Evolutionary conservation across 2,888 invertebrate species (phyloP).

Genomic region (Drepanosiphum platanoidis): DNA sequence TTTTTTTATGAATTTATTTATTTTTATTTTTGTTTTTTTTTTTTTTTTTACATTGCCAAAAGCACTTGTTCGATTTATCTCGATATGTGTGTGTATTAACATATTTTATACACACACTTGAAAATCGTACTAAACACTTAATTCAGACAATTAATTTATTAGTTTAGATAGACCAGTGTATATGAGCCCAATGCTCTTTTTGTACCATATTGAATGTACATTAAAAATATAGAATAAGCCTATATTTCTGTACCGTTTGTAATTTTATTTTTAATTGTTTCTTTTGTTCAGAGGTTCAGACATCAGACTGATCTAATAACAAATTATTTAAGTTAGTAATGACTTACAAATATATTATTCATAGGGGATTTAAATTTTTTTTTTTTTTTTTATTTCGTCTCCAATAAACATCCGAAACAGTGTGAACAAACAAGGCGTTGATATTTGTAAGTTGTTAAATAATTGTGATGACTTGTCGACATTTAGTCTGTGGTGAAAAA

Average conservation of each 20-base stretch:
- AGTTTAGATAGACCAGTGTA: conserved; percentile 55
- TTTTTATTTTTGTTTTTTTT: conserved; percentile 19
- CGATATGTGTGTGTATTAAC: neutral
- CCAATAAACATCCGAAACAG: conserved; percentile 30
- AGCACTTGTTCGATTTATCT: conserved; percentile 50
- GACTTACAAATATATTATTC: neutral
- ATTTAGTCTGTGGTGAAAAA: neutral
- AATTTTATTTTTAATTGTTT: conserved; percentile 40
- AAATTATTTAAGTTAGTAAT: conserved; percentile 14
- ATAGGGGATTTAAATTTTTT: conserved; percentile 6
- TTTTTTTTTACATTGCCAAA: conserved; percentile 44
- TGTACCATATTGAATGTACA: conserved; percentile 50
- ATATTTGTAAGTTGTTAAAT: neutral
- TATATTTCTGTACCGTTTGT: conserved; percentile 45
- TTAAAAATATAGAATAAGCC: conserved; percentile 54
- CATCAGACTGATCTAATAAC: conserved; percentile 29
- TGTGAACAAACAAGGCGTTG: conserved; percentile 15
- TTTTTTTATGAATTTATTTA: conserved; percentile 36
- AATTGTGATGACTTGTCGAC: too few relatives aligned
- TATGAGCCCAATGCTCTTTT: conserved; percentile 11
- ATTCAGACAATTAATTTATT: conserved; percentile 46
- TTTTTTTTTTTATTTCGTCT: neutral
- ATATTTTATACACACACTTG: neutral
- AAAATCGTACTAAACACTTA: conserved; percentile 36
- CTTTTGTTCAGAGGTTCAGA: conserved; percentile 36